A percentile compares a stretch with the other conserved stretches of the same genome.
phyloP scores from a whole-genome alignment of 1,140 invertebrate species.

The Dermatophagoides farinae region DNA sequence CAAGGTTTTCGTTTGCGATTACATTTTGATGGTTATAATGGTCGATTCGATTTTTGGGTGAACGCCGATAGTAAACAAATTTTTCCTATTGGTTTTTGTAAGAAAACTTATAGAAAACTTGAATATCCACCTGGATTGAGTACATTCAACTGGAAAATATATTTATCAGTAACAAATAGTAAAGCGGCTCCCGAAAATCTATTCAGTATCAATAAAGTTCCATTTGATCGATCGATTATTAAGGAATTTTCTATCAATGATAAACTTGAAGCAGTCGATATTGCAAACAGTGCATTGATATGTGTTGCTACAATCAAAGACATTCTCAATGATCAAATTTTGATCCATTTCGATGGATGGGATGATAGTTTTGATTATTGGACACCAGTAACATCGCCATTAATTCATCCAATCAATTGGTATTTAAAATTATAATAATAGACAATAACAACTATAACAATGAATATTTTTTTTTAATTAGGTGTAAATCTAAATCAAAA shows the following conservation, averaged over 20 bases:
- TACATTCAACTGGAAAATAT: constrained; percentile 59
- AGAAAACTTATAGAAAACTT: constrained; percentile 48
- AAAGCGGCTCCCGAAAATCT: constrained; percentile 53
- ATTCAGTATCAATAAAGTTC: constrained; percentile 41
- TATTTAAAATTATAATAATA: background rate
- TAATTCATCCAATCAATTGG: constrained; percentile 83
- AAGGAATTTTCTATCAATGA: constrained; percentile 61
- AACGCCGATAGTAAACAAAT: constrained; percentile 74
- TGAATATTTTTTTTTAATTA: background rate
- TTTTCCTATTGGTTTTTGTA: constrained; percentile 81
- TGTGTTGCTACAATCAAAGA: constrained; percentile 73
- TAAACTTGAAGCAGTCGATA: constrained; percentile 86
- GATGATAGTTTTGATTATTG: constrained; percentile 83
- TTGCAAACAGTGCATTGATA: constrained; percentile 58
- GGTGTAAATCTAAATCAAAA: constrained; percentile 52
- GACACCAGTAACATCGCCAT: constrained; percentile 66
- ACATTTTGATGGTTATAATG: constrained; percentile 77
- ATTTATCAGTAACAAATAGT: constrained; percentile 52
- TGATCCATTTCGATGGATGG: constrained; percentile 89
- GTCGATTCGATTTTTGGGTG: constrained; percentile 79
- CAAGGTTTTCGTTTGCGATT: constrained; percentile 48
- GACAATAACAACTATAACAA: background rate
- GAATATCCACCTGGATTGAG: constrained; percentile 43
- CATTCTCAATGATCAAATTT: constrained; percentile 57
- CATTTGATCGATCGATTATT: background rate